Conservation (phyloP, 2,113 vertebrate species). For the Cryptomyrus ogoouensis region DNA sequence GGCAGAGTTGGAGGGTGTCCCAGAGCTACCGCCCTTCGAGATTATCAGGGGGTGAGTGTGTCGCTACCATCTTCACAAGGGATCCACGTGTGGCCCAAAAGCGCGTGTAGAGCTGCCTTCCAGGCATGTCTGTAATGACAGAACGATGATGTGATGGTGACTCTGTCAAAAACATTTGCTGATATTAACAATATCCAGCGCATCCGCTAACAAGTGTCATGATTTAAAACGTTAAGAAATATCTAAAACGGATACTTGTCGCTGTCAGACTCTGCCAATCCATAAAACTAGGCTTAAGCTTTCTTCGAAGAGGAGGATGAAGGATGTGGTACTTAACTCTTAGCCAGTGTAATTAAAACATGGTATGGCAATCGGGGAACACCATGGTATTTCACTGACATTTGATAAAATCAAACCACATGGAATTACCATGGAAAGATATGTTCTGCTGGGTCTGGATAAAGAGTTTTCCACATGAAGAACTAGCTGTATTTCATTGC, state of each 20-base stretch:
- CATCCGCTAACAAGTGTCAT: not conserved
- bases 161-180: not conserved
- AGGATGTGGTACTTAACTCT: not conserved
- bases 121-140: not conserved
- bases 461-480: not conserved
- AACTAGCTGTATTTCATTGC: not conserved
- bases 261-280: not conserved
- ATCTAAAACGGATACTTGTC: not conserved
- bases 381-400: not conserved
- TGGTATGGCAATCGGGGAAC: not conserved
- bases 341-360: not conserved
- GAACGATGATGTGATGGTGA: not conserved
- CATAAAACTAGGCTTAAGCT: not conserved
- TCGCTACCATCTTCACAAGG: not conserved
- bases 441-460: not conserved
- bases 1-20: constrained; percentile 36
- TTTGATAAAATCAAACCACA: not conserved
- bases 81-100: no score
- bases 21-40: constrained; percentile 81
- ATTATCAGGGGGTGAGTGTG: constrained; percentile 77
- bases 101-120: not conserved
- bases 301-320: not conserved
- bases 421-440: not conserved
- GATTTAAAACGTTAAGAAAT: not conserved
- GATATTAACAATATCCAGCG: not conserved